Evolutionary conservation across 2,888 invertebrate genomes (phyloP).

Genomic region (Philereme vetulata): DNA sequence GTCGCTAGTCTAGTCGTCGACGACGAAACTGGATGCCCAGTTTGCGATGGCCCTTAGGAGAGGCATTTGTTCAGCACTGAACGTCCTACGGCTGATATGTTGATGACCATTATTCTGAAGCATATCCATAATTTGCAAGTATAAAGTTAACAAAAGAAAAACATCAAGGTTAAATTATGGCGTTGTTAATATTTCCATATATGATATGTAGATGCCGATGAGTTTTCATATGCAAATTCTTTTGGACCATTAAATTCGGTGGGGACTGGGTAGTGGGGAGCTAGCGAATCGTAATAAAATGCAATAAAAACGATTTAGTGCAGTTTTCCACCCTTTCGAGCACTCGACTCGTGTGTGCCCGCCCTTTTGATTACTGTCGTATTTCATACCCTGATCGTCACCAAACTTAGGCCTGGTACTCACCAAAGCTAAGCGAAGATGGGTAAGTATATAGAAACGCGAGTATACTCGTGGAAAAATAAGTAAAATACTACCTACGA

Average conservation of each 20-base stretch:
- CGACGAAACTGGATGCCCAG: too few species aligned
- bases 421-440: background rate
- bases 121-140: slow-evolving; percentile 9
- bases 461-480: too few species aligned
- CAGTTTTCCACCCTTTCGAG: slow-evolving; percentile 63
- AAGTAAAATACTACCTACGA: too few species aligned
- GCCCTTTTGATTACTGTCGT: slow-evolving; percentile 54
- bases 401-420: slow-evolving; percentile 33
- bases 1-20: too few species aligned
- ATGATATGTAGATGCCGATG: slow-evolving; percentile 12
- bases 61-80: too few species aligned
- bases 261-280: slow-evolving; percentile 47
- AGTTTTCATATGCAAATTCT: slow-evolving; percentile 39
- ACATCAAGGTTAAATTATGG: slow-evolving; percentile 39
- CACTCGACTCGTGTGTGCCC: slow-evolving; percentile 38
- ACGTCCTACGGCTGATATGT: too few species aligned
- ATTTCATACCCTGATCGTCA: slow-evolving; percentile 35
- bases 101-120: background rate
- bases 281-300: slow-evolving; percentile 61
- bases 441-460: too few species aligned
- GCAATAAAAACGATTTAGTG: slow-evolving; percentile 79
- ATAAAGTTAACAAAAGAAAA: slow-evolving; percentile 7
- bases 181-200: slow-evolving; percentile 39
- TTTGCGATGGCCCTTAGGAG: too few species aligned
- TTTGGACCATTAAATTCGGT: slow-evolving; percentile 57